Base-by-base conservation (phyloP, 2,797 vertebrate species). In the Alauda arvensis region DNA sequence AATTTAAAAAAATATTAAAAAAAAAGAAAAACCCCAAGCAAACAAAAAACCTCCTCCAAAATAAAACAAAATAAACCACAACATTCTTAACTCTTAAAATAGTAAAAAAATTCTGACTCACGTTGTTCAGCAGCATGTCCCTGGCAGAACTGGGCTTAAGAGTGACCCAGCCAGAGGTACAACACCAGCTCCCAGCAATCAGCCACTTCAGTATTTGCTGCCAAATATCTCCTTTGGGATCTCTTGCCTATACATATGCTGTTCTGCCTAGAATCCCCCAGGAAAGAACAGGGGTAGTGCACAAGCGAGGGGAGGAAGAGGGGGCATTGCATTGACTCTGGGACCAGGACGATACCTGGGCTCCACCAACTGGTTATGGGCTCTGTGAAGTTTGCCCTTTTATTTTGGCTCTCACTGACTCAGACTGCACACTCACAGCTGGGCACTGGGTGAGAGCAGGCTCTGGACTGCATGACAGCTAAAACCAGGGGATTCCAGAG, bases 71-170 rank as follows among this genome's bases (percentile, higher is more conserved):
- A 14, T 5, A 33, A 26, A 45, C 0, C 8, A 34, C 14, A 29
- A 34, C 18, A 34, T 8, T 17, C 31, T 46, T 68, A 53, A 3
- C 10, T 56, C 25, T 75, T 74, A 55, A 59, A 82, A 86, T 1
- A 61, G 31, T 28, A 48, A 61, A 84, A 84, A 57, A 7, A 14
- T 26, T 77, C 28, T 34, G 77, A 34, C 14, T 83, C 14, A 56
- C 9, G 9, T 6, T 0, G 4, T 11, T 71, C 14, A 43, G 26
- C 3, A 3, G 31, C 5, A 1, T 11, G 14, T 37, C n/a, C 23
- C 17, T 72, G 72, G 82, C 48, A 91, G 60, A 76, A 34, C 29
- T 56, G 31, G 68, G 62, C 52, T 92, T 93, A 89, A 89, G 68
- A 67, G 9, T 34, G 29, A 43, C 43, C 39, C 40, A 39, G 66